Base-by-base conservation (phyloP, 2,888 invertebrate species). In the Phengaris alcon region DNA sequence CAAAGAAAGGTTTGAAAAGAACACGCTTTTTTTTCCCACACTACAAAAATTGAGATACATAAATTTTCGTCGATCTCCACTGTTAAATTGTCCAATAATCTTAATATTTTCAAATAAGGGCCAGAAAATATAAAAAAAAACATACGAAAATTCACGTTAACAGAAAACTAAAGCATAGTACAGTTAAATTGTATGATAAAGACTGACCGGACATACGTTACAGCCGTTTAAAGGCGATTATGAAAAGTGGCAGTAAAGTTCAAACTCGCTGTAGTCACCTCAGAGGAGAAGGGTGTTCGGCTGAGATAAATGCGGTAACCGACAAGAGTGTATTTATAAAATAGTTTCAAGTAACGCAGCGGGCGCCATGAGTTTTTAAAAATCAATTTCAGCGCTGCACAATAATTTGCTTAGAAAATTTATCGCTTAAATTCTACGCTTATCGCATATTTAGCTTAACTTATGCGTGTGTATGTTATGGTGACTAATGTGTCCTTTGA, bases 291-390 rank as follows among this genome's bases (percentile, higher is more conserved):
- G 89, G 88, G 89, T 90, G 89, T 88, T 88, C 85, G 82, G 80
- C 80, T 78, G 85, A 90, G 89, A 90, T 90, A 90, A 90, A 89
- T 89, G 88, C 83, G 86, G 87, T 86, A 77, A 76, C 76, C 77
- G 79, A 79, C 79, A 78, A 81, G 79, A 78, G 78, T 78, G 77
- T 79, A 80, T 79, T 80, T 79, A 80, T 80, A 80, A 79, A 78
- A 81, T 78, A 78, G 78, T 79, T 76, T 77, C 22, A 22, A 22
- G 75, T 75, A 74, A 76, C 78, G 59, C 70, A 48, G 73, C 54
- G 54, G 54, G 68, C 68, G 69, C 74, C 55, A 22, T 13, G 52
- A 75, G 68, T 75, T 75, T 75, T 55, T 22, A 22, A 54, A 69
- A 68, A 55, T 75, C 75, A 69, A 75, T 54, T 75, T 75, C 15